Percentiles rank a stretch among this genome's conserved stretches.
These are phyloP conservation scores for Chrysolina oricalcia DNA, from an alignment of 2,888 invertebrate genomes.

Conservation along the genomic window DNA sequence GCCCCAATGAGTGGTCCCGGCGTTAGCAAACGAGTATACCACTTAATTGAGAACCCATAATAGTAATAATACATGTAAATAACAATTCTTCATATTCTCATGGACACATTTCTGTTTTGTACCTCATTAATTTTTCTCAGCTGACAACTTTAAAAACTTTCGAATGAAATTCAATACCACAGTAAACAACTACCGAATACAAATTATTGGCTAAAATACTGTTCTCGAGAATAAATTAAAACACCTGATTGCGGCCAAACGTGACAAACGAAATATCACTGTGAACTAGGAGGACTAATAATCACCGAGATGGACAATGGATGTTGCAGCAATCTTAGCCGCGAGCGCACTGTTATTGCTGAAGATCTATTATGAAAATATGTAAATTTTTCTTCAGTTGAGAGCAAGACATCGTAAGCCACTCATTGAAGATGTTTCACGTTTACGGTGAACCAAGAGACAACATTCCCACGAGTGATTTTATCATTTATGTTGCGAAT, in stretches of 20 bases:
- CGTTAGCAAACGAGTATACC: no score
- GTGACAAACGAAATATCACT: background rate
- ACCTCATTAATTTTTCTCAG: no score
- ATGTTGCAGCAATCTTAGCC: background rate
- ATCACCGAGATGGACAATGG: conserved; percentile 1
- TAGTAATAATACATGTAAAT: no score
- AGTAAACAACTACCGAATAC: no score
- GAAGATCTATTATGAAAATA: background rate
- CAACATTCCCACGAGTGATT: background rate
- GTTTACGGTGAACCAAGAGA: background rate
- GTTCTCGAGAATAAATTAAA: background rate
- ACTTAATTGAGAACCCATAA: no score
- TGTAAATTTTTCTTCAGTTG: conserved; percentile 3
- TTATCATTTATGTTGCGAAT: background rate
- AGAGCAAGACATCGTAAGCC: background rate
- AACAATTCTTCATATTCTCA: no score
- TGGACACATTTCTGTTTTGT: no score
- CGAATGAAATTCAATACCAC: no score
- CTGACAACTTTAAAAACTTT: no score
- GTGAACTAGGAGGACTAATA: background rate
- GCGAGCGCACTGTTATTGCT: background rate
- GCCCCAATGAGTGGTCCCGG: no score
- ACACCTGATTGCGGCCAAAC: background rate
- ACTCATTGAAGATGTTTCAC: conserved; percentile 4
- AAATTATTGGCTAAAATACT: no score